A percentile compares a stretch with the other conserved stretches of the same genome.
phyloP scores from a whole-genome alignment of 2,888 invertebrate species.

The Eristalis pertinax region DNA sequence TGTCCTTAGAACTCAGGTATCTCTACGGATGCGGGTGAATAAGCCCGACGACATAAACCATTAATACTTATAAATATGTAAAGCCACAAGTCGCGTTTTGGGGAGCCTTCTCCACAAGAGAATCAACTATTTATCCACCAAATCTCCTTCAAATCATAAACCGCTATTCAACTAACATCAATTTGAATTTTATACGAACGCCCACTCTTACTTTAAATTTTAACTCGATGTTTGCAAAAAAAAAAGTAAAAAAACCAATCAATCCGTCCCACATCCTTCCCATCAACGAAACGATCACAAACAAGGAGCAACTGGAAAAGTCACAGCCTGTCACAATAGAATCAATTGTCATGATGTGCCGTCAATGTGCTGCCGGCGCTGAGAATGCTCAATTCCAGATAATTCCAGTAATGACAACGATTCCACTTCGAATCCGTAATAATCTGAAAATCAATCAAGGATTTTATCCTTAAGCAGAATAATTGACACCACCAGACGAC shows the following conservation, averaged over 20 bases:
- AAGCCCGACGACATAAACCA: no score
- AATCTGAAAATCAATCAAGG: constrained; percentile 68
- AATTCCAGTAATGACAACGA: constrained; percentile 61
- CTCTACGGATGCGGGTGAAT: no score
- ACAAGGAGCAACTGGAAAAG: background rate
- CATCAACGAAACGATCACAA: background rate
- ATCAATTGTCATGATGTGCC: constrained; percentile 1
- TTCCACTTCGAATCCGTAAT: constrained; percentile 66
- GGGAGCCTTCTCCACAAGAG: no score
- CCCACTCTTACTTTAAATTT: background rate
- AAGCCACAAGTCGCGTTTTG: no score
- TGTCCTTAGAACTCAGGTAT: no score
- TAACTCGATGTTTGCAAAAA: no score
- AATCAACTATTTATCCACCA: no score
- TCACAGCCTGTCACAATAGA: constrained; percentile 27
- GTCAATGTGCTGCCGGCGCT: constrained; percentile 30
- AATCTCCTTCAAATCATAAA: no score
- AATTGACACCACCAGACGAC: constrained; percentile 58
- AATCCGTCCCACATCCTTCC: background rate
- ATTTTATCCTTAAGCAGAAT: constrained; percentile 56
- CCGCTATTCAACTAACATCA: no score
- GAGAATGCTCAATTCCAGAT: constrained; percentile 58
- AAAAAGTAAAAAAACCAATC: background rate
- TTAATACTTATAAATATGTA: no score
- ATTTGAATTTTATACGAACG: background rate